A percentile compares a stretch with the other conserved stretches of the same genome.
phyloP scores from a whole-genome alignment of 2,797 vertebrate species.

The Paguma larvata region DNA sequence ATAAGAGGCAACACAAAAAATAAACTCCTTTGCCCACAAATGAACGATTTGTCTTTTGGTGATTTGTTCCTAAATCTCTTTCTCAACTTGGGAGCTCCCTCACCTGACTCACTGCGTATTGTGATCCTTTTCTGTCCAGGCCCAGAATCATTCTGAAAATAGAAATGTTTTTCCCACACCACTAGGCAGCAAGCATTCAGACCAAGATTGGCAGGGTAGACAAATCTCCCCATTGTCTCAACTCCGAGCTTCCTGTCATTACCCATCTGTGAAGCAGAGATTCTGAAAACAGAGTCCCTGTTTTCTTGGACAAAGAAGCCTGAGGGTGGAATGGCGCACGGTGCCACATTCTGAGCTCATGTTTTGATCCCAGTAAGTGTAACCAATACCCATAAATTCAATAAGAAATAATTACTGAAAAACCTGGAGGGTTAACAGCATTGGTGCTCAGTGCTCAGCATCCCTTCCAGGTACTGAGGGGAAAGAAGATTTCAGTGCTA shows the following conservation, averaged over 20 bases:
- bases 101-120: background rate
- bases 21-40: background rate
- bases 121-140: background rate
- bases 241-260: background rate
- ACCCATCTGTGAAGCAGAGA: background rate
- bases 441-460: background rate
- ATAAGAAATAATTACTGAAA: background rate
- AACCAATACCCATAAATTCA: background rate
- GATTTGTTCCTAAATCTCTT: background rate
- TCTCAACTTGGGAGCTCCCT: background rate
- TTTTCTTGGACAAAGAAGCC: background rate
- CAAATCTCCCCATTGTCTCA: background rate
- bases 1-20: background rate
- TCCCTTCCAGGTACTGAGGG: background rate
- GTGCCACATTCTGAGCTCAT: background rate
- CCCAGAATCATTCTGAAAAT: background rate
- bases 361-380: background rate
- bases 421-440: background rate
- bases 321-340: background rate
- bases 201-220: background rate
- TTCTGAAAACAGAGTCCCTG: background rate
- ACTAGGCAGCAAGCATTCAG: background rate
- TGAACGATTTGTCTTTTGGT: background rate
- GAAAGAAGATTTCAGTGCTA: background rate
- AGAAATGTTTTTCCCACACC: background rate